Evolutionary conservation across 2,113 vertebrate genomes (phyloP), one percentile per base, ranked within the genome.

Genomic region (Gobiocypris rarus): DNA sequence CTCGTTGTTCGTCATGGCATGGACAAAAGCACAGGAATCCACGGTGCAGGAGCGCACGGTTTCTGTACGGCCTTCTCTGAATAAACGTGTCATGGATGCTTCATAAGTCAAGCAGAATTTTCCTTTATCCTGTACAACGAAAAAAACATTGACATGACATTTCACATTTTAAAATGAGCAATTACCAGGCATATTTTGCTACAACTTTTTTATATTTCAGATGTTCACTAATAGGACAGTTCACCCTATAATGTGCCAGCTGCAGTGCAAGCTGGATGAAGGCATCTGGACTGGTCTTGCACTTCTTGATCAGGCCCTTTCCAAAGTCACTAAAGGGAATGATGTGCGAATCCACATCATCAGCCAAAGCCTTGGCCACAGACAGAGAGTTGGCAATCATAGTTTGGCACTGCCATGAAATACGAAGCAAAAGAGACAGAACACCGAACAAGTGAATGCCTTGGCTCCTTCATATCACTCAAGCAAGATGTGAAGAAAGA

Each of bases 61-160:
- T 92, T 99, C 98, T 0, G 98, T 99, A 75, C 98, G 93, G 43
- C 98, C 98, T 86, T 99, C 98, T 24, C 97, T 95, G 94, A 97
- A 99, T 65, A 99, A 87, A 43, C 98, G 97, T 0, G 98, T 99
- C 98, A 99, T 99, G 76, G 98, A 99, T 9, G 98, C 97, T 84
- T 99, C 98, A 0, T 99, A 99, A 0, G 98, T 99, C 88, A 99
- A 93, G 89, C 94, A 98, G 89, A 99, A 99, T 83, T 97, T 97
- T 13, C 95, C 94, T 94, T 98, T 99, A 89, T 99, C 97, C 98
- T 99, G 89, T 9, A 73, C 34, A 67, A 17, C 54, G 4, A 80
- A 74, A 73, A 38, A 10, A 26, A 52, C 26, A 74, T 50, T 28
- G 7, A 48, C 24, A 75, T 22, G 8, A 8, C 5, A 28, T 17